Evolutionary conservation across 2,797 vertebrate species (phyloP).

Genomic region (Macroramphosus scolopax): DNA sequence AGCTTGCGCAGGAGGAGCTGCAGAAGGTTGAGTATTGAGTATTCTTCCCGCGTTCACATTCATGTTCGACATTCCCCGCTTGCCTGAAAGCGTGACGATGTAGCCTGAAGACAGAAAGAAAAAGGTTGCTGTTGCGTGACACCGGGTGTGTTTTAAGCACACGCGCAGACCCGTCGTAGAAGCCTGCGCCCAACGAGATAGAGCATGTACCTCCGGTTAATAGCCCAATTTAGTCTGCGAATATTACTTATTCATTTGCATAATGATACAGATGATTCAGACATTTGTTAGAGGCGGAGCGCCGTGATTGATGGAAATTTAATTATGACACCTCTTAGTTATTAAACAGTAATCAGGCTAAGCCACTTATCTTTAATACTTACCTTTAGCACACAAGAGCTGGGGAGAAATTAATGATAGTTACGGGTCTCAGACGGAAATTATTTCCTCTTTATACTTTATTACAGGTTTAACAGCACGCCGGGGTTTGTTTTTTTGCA

Average conservation of each 20-base stretch:
- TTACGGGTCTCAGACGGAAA: constrained; percentile 47
- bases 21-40: no score
- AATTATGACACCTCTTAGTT: constrained; percentile 80
- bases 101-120: constrained; percentile 1
- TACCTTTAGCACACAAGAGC: constrained; percentile 70
- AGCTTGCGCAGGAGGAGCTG: no score
- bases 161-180: background rate
- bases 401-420: constrained; percentile 61
- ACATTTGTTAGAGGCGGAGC: constrained; percentile 71
- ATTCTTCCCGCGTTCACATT: no score
- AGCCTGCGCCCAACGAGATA: constrained; percentile 45
- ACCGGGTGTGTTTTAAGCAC: constrained; percentile 11
- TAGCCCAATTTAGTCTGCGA: constrained; percentile 73
- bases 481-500: background rate
- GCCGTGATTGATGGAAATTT: constrained; percentile 77
- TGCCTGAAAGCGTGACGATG: constrained; percentile 7
- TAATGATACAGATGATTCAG: constrained; percentile 76
- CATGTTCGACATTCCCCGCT: no score
- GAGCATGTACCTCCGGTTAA: constrained; percentile 62
- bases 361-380: constrained; percentile 77
- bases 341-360: constrained; percentile 78
- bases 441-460: constrained; percentile 41
- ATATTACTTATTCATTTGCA: constrained; percentile 82
- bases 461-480: constrained; percentile 23
- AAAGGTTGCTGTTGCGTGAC: constrained; percentile 19